A percentile compares a stretch with the other conserved stretches of the same genome.
Conservation (phyloP, 2,797 vertebrate species). For the Acomys russatus region DNA sequence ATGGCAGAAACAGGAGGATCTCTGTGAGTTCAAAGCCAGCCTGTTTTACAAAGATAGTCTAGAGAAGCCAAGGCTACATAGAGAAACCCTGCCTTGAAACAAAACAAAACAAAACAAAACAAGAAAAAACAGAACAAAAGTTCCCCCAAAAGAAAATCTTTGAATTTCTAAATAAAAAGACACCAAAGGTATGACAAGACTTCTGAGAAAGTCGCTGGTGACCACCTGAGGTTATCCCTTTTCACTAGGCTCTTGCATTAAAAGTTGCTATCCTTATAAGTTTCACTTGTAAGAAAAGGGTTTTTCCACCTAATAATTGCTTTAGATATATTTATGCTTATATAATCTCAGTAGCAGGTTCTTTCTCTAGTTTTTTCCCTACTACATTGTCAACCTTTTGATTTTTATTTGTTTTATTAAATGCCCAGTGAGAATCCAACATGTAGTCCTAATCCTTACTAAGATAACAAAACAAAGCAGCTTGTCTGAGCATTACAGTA, state of each 20-base stretch:
- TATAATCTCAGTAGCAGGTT: not conserved
- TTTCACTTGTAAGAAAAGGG: not conserved
- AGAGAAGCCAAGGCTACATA: too few species aligned
- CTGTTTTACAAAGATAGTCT: too few species aligned
- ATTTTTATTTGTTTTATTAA: not conserved
- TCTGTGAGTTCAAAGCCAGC: too few species aligned
- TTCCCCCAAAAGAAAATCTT: not conserved
- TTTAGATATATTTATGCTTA: not conserved
- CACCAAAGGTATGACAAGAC: not conserved
- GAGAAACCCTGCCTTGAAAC: too few species aligned
- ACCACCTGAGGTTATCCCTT: not conserved
- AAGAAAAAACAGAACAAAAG: not conserved
- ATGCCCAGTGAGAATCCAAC: not conserved
- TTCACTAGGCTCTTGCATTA: fast-evolving
- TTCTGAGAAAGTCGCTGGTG: fast-evolving
- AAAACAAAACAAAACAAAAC: too few species aligned
- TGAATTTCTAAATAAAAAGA: not conserved
- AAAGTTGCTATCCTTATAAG: not conserved
- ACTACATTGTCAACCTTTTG: not conserved
- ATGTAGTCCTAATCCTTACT: not conserved
- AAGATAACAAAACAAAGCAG: not conserved
- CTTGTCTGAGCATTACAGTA: not conserved
- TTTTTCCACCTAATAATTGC: not conserved
- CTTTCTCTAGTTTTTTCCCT: not conserved
- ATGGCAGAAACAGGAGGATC: too few species aligned